Conservation (phyloP, 2,888 invertebrate species). For the Hydraecia micacea region DNA sequence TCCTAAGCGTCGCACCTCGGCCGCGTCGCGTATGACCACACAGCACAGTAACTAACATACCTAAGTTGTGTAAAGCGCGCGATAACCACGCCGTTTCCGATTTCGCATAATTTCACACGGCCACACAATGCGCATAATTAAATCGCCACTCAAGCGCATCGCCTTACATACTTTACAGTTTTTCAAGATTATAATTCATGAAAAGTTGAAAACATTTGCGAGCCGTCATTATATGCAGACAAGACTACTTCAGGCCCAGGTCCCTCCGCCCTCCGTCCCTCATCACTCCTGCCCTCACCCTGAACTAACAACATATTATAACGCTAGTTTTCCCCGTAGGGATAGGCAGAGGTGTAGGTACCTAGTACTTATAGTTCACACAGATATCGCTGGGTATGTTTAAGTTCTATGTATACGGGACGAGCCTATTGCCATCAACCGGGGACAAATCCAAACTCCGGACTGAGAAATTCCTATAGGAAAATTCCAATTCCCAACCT, state of each 20-base stretch:
- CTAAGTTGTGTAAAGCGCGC: background rate
- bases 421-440: background rate
- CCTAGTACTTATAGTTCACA: background rate
- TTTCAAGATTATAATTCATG: conserved; percentile 25
- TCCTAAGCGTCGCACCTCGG: background rate
- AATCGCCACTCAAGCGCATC: conserved; percentile 52
- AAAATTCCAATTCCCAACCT: background rate
- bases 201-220: conserved; percentile 9
- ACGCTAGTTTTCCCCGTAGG: too few species aligned
- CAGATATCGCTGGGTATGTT: too few species aligned
- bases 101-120: conserved; percentile 52
- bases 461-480: background rate
- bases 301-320: background rate
- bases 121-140: conserved; percentile 56
- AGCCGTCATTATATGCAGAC: too few species aligned
- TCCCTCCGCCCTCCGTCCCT: too few species aligned
- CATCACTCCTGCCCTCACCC: too few species aligned
- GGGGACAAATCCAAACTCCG: background rate
- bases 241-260: background rate
- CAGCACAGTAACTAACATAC: conserved; percentile 6
- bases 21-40: background rate
- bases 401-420: background rate
- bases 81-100: conserved; percentile 21
- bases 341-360: background rate
- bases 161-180: conserved; percentile 39